A percentile compares a stretch with the other conserved stretches of the same genome.
phyloP scores from a whole-genome alignment of 30 jellyfish, hydroid and myxozoan genomes.

The Aurelia sp. region DNA sequence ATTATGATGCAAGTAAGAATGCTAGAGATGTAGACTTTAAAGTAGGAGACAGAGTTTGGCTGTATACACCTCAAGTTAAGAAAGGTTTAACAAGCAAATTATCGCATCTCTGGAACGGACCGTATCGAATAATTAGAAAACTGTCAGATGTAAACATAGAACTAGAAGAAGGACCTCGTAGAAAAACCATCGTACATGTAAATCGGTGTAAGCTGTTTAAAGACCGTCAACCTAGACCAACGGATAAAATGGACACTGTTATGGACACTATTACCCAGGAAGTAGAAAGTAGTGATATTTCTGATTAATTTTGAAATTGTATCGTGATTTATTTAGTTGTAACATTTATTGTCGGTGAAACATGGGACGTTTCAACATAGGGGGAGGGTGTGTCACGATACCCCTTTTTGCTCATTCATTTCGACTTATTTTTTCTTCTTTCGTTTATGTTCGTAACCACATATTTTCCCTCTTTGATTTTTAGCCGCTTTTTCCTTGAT shows the following conservation, averaged over 20 bases:
- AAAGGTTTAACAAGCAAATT: slow-evolving; percentile 61
- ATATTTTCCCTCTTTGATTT: no score
- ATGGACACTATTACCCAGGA: slow-evolving; percentile 16
- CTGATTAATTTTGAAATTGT: no score
- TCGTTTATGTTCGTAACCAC: no score
- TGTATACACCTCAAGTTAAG: slow-evolving; percentile 55
- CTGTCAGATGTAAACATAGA: slow-evolving; percentile 56
- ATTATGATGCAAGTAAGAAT: slow-evolving; percentile 36
- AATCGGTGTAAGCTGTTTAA: slow-evolving; percentile 41
- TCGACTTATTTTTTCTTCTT: no score
- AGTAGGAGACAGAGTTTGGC: slow-evolving; percentile 77
- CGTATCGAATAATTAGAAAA: slow-evolving; percentile 55
- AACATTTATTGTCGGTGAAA: slow-evolving; percentile 7
- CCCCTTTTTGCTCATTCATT: no score
- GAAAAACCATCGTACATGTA: not conserved
- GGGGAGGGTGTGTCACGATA: not conserved
- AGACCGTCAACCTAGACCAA: slow-evolving; percentile 65
- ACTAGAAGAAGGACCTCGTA: slow-evolving; percentile 51
- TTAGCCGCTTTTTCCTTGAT: no score
- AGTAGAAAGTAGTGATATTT: not conserved
- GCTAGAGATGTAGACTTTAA: slow-evolving; percentile 44
- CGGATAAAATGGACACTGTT: slow-evolving; percentile 53
- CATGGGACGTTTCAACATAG: slow-evolving; percentile 48
- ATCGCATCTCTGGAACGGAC: slow-evolving; percentile 65
- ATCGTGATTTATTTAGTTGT: no score